Conservation (phyloP, 2,113 vertebrate genomes). For the Hemibagrus wyckioides region DNA sequence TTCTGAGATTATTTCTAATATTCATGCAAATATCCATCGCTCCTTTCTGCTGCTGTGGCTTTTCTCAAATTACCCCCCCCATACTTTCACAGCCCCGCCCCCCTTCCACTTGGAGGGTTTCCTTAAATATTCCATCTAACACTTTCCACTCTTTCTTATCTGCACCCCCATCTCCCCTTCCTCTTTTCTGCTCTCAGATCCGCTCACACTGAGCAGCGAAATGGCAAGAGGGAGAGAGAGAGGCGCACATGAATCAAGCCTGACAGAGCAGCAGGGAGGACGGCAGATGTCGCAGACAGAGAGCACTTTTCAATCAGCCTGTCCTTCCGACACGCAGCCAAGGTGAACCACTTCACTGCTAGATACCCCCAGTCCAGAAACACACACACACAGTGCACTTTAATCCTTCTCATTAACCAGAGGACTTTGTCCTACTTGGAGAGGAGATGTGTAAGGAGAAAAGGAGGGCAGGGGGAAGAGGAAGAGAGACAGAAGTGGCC, state of each 20-base stretch:
- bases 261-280: constrained; percentile 78
- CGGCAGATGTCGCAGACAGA: constrained; percentile 76
- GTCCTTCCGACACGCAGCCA: constrained; percentile 75
- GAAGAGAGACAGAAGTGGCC: background rate
- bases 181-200: constrained; percentile 44
- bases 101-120: constrained; percentile 20
- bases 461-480: constrained; percentile 5
- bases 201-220: constrained; percentile 62
- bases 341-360: constrained; percentile 72
- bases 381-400: constrained; percentile 54
- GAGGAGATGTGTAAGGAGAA: constrained; percentile 28
- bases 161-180: constrained; percentile 32
- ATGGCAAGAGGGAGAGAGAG: constrained; percentile 48
- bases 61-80: background rate
- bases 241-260: constrained; percentile 78
- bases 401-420: constrained; percentile 68
- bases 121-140: constrained; percentile 50
- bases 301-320: constrained; percentile 82
- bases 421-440: constrained; percentile 53
- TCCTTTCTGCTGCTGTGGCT: background rate
- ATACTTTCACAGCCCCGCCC: constrained; percentile 9
- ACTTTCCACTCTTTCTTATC: constrained; percentile 51
- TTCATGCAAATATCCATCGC: constrained; percentile 9
- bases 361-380: constrained; percentile 47
- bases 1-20: background rate